Conservation (phyloP, 2,888 invertebrate species). For the Celastrina argiolus region DNA sequence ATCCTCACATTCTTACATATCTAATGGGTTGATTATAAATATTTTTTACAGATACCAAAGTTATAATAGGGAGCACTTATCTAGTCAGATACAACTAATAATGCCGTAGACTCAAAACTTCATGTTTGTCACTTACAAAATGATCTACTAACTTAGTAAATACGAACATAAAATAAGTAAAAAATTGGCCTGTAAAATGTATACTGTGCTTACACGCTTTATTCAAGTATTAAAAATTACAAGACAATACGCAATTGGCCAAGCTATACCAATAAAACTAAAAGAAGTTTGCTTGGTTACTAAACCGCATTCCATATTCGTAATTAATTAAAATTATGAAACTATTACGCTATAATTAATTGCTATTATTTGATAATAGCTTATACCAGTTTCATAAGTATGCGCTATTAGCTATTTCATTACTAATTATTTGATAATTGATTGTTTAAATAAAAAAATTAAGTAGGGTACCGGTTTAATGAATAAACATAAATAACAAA, state of each 20-base stretch:
- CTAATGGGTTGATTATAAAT: neutral
- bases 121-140: no score
- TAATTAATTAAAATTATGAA: constrained; percentile 8
- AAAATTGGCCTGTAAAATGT: no score
- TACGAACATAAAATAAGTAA: no score
- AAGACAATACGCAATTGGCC: no score
- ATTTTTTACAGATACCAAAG: neutral
- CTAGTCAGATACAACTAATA: no score
- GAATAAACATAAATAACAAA: no score
- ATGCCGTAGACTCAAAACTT: no score
- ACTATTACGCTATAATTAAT: neutral
- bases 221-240: no score
- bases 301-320: neutral
- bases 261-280: no score
- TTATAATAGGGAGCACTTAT: neutral
- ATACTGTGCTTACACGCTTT: no score
- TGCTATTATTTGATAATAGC: neutral
- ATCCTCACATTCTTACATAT: constrained; percentile 2
- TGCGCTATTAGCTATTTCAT: neutral
- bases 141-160: no score
- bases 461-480: neutral
- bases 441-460: no score
- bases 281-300: neutral
- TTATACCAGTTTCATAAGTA: neutral
- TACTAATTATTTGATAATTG: constrained; percentile 6